Evolutionary conservation across 2,888 invertebrate genomes (phyloP).

Genomic region (Arrhopalites spinosus): DNA sequence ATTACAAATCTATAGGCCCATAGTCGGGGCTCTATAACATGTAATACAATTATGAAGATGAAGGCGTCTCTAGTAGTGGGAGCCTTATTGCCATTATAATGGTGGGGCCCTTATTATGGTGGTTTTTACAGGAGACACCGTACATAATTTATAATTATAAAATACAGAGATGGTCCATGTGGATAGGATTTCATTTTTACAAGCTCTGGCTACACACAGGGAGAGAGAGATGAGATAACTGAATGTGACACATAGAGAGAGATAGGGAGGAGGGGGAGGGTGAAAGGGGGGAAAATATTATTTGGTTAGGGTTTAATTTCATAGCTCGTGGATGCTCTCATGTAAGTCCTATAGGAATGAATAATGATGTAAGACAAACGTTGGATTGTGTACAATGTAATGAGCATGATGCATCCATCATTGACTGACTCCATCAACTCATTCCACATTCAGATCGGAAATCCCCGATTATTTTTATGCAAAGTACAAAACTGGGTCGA

Average conservation of each 20-base stretch:
- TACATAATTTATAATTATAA: constrained; percentile 5
- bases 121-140: constrained; percentile 6
- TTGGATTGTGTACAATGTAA: not conserved
- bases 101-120: constrained; percentile 22
- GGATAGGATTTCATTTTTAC: not conserved
- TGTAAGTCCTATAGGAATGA: no score
- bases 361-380: constrained; percentile 19
- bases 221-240: not conserved
- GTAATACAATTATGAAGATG: not conserved
- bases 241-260: constrained; percentile 14
- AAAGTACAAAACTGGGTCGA: constrained; percentile 29
- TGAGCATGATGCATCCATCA: constrained; percentile 27
- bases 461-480: constrained; percentile 33
- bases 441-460: constrained; percentile 7
- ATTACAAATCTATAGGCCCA: no score
- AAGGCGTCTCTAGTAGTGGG: no score
- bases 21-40: no score
- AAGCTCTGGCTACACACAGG: not conserved
- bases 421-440: not conserved
- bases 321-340: no score
- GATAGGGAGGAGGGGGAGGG: not conserved
- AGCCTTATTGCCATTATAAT: constrained; percentile 9
- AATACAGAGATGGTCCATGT: not conserved
- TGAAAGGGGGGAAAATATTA: not conserved
- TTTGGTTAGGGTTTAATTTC: constrained; percentile 7